phyloP scores from a whole-genome alignment of 2,113 vertebrate genomes.

The Scomber colias region DNA sequence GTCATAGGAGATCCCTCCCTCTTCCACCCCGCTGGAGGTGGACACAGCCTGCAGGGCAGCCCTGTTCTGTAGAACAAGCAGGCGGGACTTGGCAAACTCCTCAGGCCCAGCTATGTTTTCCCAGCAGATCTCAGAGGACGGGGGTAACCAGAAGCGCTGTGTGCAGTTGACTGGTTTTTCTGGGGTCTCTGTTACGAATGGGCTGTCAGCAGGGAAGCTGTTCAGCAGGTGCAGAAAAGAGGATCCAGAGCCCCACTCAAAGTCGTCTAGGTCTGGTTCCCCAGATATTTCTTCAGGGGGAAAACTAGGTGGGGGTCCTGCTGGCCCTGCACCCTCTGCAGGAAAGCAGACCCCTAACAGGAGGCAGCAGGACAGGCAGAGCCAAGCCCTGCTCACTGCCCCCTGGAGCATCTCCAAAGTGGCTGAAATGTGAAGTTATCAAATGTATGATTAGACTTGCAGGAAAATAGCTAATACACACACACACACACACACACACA shows the following conservation, averaged over 20 bases:
- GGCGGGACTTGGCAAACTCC: constrained; percentile 82
- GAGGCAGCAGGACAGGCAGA: constrained; percentile 72
- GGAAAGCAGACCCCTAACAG: constrained; percentile 62
- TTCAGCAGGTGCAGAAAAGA: constrained; percentile 78
- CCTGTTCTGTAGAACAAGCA: constrained; percentile 84
- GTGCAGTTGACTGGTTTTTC: constrained; percentile 80
- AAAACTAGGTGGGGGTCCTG: constrained; percentile 18
- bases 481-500: constrained; percentile 4
- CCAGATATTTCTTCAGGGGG: constrained; percentile 40
- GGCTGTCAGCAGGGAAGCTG: constrained; percentile 84
- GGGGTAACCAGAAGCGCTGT: constrained; percentile 84
- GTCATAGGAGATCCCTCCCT: constrained; percentile 76
- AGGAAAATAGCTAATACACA: neutral
- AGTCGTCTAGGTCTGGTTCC: constrained; percentile 60
- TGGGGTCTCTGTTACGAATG: constrained; percentile 72
- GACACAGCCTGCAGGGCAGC: constrained; percentile 82
- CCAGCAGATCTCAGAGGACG: constrained; percentile 80
- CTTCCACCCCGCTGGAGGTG: constrained; percentile 79
- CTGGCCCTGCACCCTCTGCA: constrained; percentile 34
- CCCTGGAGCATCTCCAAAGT: constrained; percentile 65
- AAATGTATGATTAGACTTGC: neutral
- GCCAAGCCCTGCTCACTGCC: constrained; percentile 53
- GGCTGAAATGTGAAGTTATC: constrained; percentile 15
- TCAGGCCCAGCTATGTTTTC: constrained; percentile 79
- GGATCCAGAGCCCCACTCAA: constrained; percentile 84